A percentile compares a stretch with the other conserved stretches of the same genome.
Conservation (phyloP, 2,888 invertebrate genomes). For the Listrodromus nycthemerus region DNA sequence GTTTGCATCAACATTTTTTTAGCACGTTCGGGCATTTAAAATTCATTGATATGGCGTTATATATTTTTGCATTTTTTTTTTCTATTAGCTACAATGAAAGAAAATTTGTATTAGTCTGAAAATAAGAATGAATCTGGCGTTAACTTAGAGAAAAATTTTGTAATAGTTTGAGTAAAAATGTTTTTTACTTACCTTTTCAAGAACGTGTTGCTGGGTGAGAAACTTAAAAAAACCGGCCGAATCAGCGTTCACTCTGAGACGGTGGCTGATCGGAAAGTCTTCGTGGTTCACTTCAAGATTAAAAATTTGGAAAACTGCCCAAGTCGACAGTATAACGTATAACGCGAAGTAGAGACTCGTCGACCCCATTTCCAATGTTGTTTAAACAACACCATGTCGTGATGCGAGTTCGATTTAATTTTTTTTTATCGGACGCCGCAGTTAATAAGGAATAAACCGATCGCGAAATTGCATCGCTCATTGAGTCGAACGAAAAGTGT, state of each 20-base stretch:
- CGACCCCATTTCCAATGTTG: constrained; percentile 32
- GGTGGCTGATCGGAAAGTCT: constrained; percentile 70
- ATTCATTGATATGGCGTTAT: background rate
- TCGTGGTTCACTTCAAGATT: constrained; percentile 72
- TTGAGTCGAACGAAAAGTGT: background rate
- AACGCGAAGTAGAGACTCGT: constrained; percentile 47
- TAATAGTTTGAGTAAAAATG: background rate
- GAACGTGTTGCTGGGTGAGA: constrained; percentile 68
- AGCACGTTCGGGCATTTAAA: background rate
- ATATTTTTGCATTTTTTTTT: no score
- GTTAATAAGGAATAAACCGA: background rate
- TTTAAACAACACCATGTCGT: constrained; percentile 22
- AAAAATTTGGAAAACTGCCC: constrained; percentile 64
- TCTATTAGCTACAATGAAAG: background rate
- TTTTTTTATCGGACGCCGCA: background rate
- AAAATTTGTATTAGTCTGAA: background rate
- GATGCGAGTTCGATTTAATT: background rate
- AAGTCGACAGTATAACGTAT: constrained; percentile 33
- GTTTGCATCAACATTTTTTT: constrained; percentile 1
- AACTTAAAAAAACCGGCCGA: constrained; percentile 70
- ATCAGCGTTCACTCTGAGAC: constrained; percentile 70
- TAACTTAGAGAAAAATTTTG: background rate
- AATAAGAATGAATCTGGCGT: background rate
- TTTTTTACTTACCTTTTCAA: constrained; percentile 73
- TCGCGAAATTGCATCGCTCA: background rate